These are phyloP conservation scores for Engraulis encrasicolus DNA, from an alignment of 2,113 vertebrate genomes.

Conservation along the genomic window DNA sequence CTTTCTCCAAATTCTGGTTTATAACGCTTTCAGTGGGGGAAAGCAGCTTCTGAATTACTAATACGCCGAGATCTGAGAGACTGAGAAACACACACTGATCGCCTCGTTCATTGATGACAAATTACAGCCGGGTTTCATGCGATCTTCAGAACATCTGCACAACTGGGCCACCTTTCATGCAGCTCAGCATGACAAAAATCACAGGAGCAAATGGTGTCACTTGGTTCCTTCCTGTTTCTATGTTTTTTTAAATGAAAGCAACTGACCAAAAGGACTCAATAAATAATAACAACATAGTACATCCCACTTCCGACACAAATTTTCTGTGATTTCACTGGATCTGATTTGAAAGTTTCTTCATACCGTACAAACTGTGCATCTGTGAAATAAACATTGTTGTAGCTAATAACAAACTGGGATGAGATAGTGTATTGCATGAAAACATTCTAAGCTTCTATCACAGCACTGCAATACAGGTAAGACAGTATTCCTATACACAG, in stretches of 20 bases:
- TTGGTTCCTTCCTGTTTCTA: neutral
- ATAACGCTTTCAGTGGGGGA: conserved; percentile 17
- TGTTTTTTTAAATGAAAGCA: neutral
- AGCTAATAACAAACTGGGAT: too few relatives aligned
- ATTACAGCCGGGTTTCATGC: conserved; percentile 47
- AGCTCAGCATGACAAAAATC: neutral
- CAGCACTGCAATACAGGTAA: too few relatives aligned
- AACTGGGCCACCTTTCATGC: neutral
- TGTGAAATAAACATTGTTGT: too few relatives aligned
- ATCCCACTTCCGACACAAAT: neutral
- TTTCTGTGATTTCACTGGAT: neutral
- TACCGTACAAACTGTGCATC: too few relatives aligned
- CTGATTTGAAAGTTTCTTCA: too few relatives aligned
- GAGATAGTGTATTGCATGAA: too few relatives aligned
- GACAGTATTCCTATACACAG: too few relatives aligned
- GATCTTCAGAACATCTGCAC: conserved; percentile 45
- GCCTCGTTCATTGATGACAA: conserved; percentile 10
- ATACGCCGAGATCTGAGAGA: neutral
- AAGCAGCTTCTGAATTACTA: conserved; percentile 11
- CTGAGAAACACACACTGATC: conserved; percentile 8
- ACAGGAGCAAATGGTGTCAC: neutral
- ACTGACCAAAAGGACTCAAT: neutral
- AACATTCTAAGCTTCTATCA: too few relatives aligned
- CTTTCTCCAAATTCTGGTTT: conserved; percentile 3
- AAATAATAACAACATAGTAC: neutral